A percentile compares a stretch with the other conserved stretches of the same genome.
These are phyloP conservation scores for Cairina moschata DNA, from an alignment of 2,113 vertebrate species.

Conservation along the genomic window DNA sequence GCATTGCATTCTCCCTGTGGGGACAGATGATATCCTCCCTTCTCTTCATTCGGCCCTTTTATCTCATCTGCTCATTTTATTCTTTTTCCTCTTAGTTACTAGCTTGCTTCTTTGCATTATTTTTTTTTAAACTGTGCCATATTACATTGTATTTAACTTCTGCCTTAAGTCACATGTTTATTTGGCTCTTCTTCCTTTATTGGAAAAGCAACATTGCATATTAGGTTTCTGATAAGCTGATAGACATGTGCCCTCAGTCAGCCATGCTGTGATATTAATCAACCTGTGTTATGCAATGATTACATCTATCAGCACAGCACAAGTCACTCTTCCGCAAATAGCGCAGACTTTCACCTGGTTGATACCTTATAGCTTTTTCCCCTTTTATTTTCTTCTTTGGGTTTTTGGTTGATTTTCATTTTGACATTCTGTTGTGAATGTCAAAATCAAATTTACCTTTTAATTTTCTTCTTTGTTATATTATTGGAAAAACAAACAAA, in stretches of 20 bases:
- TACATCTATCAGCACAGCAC: not conserved
- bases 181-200: not conserved
- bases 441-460: not conserved
- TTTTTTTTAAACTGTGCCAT: not conserved
- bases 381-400: not conserved
- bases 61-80: not conserved
- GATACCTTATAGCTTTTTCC: not conserved
- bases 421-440: not conserved
- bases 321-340: not conserved
- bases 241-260: not conserved
- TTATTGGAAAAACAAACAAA: not conserved
- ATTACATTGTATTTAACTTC: not conserved
- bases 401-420: not conserved
- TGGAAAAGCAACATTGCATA: not conserved
- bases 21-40: fast-evolving
- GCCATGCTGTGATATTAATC: not conserved
- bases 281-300: not conserved
- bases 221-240: slow-evolving; percentile 4
- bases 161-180: not conserved
- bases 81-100: not conserved
- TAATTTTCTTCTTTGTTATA: not conserved
- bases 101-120: not conserved
- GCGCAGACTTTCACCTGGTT: not conserved
- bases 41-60: not conserved
- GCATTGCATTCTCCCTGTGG: fast-evolving